phyloP scores from a whole-genome alignment of 1,140 invertebrate genomes.

The Leptinotarsa defecta region DNA sequence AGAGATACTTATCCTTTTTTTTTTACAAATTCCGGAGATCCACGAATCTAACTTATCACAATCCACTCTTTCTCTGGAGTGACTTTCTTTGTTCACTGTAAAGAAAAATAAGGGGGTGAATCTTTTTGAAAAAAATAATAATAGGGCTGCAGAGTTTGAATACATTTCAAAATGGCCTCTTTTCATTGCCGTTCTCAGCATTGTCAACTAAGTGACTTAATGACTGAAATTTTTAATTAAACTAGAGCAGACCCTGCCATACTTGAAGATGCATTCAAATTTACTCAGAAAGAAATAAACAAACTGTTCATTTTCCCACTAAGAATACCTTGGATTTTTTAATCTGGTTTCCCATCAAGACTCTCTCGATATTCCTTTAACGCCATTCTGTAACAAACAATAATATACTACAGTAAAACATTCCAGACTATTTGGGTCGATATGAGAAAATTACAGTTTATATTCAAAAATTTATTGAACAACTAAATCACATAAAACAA shows the following conservation, averaged over 20 bases:
- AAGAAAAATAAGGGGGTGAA: conserved; percentile 14
- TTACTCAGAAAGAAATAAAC: neutral
- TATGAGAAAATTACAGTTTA: conserved; percentile 12
- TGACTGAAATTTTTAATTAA: neutral
- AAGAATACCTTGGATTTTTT: conserved; percentile 25
- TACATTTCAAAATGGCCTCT: conserved; percentile 11
- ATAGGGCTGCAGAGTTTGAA: neutral
- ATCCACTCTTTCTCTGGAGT: conserved; percentile 4
- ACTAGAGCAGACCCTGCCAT: neutral
- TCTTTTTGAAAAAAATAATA: neutral
- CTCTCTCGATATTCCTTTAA: neutral
- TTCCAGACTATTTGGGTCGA: neutral
- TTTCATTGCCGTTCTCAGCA: neutral
- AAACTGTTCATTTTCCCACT: conserved; percentile 16
- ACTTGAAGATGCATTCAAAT: conserved; percentile 21
- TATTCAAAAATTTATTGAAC: conserved; percentile 10
- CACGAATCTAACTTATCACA: neutral
- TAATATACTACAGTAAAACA: neutral
- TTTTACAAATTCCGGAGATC: neutral
- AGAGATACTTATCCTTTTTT: conserved; percentile 23
- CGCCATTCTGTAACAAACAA: conserved; percentile 26
- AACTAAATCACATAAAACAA: conserved; percentile 13
- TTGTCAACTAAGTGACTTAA: neutral
- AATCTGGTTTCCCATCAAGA: neutral
- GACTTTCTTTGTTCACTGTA: conserved; percentile 16